phyloP scores from a whole-genome alignment of 2,113 vertebrate species.

The Ardeotis arabs region DNA sequence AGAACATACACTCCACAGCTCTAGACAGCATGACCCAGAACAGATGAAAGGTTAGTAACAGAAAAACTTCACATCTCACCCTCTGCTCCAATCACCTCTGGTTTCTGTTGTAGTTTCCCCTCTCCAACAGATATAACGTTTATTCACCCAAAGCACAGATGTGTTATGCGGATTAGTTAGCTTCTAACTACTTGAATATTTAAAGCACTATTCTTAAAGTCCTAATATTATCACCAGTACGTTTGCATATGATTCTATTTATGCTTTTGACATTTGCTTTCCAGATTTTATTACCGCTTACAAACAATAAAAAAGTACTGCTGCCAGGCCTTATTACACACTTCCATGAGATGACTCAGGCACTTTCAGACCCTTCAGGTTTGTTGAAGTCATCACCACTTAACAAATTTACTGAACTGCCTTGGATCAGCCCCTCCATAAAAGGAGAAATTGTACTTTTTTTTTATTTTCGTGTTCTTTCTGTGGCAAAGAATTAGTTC shows the following conservation, averaged over 20 bases:
- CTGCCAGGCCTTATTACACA: background rate
- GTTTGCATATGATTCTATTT: constrained; percentile 11
- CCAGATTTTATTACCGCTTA: background rate
- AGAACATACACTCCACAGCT: background rate
- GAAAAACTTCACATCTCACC: background rate
- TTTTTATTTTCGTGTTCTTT: background rate
- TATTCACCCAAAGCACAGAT: background rate
- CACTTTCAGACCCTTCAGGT: background rate
- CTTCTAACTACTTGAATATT: background rate
- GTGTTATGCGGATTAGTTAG: background rate
- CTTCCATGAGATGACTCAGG: background rate
- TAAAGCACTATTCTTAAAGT: background rate
- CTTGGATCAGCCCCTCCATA: background rate
- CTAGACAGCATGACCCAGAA: background rate
- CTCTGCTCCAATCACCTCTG: background rate
- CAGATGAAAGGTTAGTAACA: background rate
- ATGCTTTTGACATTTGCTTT: constrained; percentile 7
- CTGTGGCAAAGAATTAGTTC: constrained; percentile 9
- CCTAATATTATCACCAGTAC: background rate
- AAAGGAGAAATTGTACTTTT: background rate
- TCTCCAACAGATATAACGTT: background rate
- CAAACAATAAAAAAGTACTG: background rate
- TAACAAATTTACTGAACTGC: background rate
- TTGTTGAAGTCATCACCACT: background rate
- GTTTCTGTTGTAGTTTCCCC: background rate